Percentiles rank a stretch among this genome's conserved stretches.
phyloP scores from a whole-genome alignment of 2,888 invertebrate genomes.

The Orthosia gothica region DNA sequence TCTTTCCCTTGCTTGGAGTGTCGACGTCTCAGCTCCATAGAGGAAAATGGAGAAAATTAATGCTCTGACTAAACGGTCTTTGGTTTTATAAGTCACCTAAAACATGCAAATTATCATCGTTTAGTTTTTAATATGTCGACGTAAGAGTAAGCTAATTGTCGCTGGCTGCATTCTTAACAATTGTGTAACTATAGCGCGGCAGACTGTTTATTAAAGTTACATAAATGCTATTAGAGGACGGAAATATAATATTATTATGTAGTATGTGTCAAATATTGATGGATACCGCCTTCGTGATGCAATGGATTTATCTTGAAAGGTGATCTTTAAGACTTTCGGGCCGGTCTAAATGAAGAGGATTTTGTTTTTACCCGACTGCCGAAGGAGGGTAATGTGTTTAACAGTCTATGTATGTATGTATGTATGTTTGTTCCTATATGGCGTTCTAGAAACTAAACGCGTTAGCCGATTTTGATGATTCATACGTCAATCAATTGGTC shows the following conservation, averaged over 20 bases:
- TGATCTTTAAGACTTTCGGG: constrained; percentile 10
- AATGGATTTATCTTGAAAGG: constrained; percentile 15
- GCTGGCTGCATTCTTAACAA: constrained; percentile 19
- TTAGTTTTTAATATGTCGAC: constrained; percentile 1
- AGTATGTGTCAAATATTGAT: constrained; percentile 37
- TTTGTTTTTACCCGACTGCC: too few species aligned
- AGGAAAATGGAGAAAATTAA: too few species aligned
- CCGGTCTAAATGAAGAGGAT: not conserved
- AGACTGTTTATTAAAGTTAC: constrained; percentile 20
- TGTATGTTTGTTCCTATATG: too few species aligned
- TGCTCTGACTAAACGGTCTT: too few species aligned
- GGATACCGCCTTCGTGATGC: constrained; percentile 27
- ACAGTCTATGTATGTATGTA: too few species aligned
- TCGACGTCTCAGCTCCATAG: too few species aligned
- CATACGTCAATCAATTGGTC: too few species aligned
- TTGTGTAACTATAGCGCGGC: constrained; percentile 21
- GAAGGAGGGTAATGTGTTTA: too few species aligned
- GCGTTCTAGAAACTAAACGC: too few species aligned
- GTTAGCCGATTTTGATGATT: too few species aligned
- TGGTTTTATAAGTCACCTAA: too few species aligned
- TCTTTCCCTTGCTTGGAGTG: too few species aligned
- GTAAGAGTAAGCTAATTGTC: constrained; percentile 27
- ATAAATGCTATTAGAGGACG: constrained; percentile 24
- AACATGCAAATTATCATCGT: constrained; percentile 5
- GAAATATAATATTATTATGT: constrained; percentile 28